These are phyloP conservation scores for Xenentodon cancila DNA, from an alignment of 2,797 vertebrate species.

Conservation along the genomic window DNA sequence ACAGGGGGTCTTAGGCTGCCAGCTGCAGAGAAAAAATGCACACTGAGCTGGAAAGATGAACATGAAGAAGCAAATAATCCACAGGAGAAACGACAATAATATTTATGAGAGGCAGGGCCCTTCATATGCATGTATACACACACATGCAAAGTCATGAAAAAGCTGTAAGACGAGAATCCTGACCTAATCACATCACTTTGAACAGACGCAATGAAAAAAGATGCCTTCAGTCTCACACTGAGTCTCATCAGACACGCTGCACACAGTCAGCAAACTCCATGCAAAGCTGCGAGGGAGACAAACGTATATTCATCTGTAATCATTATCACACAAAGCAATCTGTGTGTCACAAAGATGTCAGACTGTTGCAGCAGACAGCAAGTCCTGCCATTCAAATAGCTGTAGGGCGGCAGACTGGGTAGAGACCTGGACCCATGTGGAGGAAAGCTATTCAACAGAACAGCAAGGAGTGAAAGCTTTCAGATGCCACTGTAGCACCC, in stretches of 20 bases:
- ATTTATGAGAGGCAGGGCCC: constrained; percentile 24
- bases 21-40: constrained; percentile 65
- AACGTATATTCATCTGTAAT: constrained; percentile 36
- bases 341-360: constrained; percentile 46
- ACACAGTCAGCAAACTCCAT: constrained; percentile 19
- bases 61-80: constrained; percentile 31
- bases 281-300: constrained; percentile 24
- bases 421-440: constrained; percentile 44
- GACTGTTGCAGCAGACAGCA: constrained; percentile 39
- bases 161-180: constrained; percentile 10
- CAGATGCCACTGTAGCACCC: constrained; percentile 25
- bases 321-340: constrained; percentile 59
- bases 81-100: constrained; percentile 9
- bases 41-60: constrained; percentile 48
- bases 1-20: constrained; percentile 46
- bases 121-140: constrained; percentile 9
- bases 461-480: constrained; percentile 40
- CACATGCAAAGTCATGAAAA: background rate
- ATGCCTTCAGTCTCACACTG: constrained; percentile 38
- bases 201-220: constrained; percentile 29
- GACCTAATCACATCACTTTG: constrained; percentile 6
- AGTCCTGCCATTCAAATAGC: constrained; percentile 50
- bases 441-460: constrained; percentile 58
- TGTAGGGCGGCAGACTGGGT: constrained; percentile 29
- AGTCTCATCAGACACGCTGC: constrained; percentile 53